Percentiles rank a stretch among this genome's conserved stretches.
phyloP scores from a whole-genome alignment of 2,113 vertebrate genomes.

The Vulpes ferrilata region DNA sequence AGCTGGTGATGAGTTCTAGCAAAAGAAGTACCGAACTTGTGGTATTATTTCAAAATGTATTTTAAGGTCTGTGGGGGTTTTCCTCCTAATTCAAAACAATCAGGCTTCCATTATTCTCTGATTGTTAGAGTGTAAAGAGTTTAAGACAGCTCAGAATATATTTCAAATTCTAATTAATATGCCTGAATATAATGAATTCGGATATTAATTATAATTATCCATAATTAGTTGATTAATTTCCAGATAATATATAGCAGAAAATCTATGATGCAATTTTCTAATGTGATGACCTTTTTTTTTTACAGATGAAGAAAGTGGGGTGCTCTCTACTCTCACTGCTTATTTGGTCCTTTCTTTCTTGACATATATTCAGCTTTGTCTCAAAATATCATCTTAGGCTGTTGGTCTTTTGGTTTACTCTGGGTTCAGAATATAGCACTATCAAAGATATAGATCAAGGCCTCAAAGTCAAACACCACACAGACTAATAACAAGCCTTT shows the following conservation, averaged over 20 bases:
- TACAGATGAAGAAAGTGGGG: background rate
- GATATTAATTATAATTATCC: conserved; percentile 81
- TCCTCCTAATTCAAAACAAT: conserved; percentile 70
- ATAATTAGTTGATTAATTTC: conserved; percentile 82
- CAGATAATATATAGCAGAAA: conserved; percentile 68
- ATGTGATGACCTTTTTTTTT: conserved; percentile 32
- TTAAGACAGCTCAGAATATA: conserved; percentile 68
- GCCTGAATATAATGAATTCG: conserved; percentile 80
- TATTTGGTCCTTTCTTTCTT: background rate
- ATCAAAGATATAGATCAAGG: background rate
- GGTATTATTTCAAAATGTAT: conserved; percentile 60
- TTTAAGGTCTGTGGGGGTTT: conserved; percentile 52
- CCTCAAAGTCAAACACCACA: background rate
- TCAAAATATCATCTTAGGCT: conserved; percentile 23
- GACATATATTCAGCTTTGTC: background rate
- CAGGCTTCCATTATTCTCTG: conserved; percentile 78
- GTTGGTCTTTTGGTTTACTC: background rate
- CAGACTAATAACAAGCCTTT: background rate
- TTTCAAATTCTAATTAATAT: conserved; percentile 79
- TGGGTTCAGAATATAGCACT: background rate
- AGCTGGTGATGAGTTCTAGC: background rate
- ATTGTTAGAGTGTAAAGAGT: conserved; percentile 66
- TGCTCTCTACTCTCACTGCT: background rate
- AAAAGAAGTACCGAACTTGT: conserved; percentile 26
- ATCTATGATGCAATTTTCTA: conserved; percentile 63